These are phyloP conservation scores for Pristionchus maxplancki DNA, from an alignment of 2,888 invertebrate genomes.

Conservation along the genomic window DNA sequence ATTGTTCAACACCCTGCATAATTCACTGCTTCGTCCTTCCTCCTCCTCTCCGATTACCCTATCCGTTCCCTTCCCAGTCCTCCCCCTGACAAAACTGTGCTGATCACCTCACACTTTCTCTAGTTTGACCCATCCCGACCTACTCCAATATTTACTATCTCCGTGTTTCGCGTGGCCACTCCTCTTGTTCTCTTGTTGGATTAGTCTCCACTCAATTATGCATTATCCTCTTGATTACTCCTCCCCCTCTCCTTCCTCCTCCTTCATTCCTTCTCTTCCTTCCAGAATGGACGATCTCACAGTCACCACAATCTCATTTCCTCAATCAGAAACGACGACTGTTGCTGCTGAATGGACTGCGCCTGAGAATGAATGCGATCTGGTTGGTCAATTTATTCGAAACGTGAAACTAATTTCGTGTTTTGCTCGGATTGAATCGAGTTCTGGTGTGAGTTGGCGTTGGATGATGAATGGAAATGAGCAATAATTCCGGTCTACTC, in stretches of 20 bases:
- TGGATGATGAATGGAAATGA: background rate
- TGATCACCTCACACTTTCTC: background rate
- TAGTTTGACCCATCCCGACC: too few relatives aligned
- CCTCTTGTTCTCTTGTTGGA: conserved; percentile 25
- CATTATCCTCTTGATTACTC: conserved; percentile 42
- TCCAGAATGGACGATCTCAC: conserved; percentile 30
- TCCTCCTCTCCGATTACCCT: background rate
- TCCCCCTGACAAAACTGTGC: background rate
- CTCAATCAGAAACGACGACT: background rate
- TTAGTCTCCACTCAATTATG: conserved; percentile 27
- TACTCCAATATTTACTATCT: background rate
- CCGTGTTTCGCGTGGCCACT: background rate
- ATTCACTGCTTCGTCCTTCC: background rate
- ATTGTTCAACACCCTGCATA: background rate
- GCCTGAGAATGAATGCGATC: background rate
- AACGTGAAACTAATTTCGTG: background rate
- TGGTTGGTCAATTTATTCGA: background rate
- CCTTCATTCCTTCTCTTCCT: background rate
- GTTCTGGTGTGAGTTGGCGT: background rate
- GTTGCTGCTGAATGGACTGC: background rate
- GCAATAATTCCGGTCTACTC: background rate
- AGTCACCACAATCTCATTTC: background rate
- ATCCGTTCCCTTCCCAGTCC: background rate
- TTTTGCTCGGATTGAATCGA: background rate
- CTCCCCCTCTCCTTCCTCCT: background rate